phyloP scores from a whole-genome alignment of 2,113 vertebrate species.

The Chaetodon trifascialis region DNA sequence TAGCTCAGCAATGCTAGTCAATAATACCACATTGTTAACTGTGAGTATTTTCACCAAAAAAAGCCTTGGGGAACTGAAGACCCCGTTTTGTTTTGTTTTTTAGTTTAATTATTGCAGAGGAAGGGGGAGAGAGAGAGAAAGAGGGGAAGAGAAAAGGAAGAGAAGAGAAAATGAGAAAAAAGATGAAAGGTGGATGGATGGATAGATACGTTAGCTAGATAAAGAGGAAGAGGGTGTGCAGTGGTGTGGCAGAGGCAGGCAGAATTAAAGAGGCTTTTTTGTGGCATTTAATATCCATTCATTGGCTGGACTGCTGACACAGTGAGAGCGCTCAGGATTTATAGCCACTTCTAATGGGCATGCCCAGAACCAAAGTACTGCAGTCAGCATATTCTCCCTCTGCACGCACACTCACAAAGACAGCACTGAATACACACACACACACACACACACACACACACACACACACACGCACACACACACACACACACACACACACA shows the following conservation, averaged over 20 bases:
- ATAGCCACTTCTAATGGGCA: conserved; percentile 87
- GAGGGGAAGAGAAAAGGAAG: not conserved
- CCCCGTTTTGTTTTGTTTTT: conserved; percentile 52
- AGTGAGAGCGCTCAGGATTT: conserved; percentile 88
- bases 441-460: conserved; percentile 13
- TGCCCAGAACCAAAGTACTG: conserved; percentile 82
- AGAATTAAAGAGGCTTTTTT: conserved; percentile 89
- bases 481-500: conserved; percentile 8
- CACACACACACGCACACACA: conserved; percentile 14
- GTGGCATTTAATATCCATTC: conserved; percentile 91
- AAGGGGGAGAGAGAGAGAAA: conserved; percentile 17
- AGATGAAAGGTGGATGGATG: conserved; percentile 44
- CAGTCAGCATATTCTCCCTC: conserved; percentile 85
- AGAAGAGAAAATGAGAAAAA: conserved; percentile 8
- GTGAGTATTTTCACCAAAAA: conserved; percentile 54
- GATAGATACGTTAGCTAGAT: conserved; percentile 61
- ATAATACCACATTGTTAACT: conserved; percentile 54
- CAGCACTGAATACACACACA: conserved; percentile 33
- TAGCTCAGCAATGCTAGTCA: conserved; percentile 64
- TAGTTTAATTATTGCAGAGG: conserved; percentile 56
- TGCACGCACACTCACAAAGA: conserved; percentile 54
- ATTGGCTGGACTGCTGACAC: conserved; percentile 90
- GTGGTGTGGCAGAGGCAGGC: conserved; percentile 76
- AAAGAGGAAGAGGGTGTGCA: conserved; percentile 60
- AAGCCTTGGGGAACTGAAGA: conserved; percentile 46